Percentiles rank a stretch among this genome's conserved stretches.
Conservation (phyloP, 2,888 invertebrate species). For the Ischnura elegans region DNA sequence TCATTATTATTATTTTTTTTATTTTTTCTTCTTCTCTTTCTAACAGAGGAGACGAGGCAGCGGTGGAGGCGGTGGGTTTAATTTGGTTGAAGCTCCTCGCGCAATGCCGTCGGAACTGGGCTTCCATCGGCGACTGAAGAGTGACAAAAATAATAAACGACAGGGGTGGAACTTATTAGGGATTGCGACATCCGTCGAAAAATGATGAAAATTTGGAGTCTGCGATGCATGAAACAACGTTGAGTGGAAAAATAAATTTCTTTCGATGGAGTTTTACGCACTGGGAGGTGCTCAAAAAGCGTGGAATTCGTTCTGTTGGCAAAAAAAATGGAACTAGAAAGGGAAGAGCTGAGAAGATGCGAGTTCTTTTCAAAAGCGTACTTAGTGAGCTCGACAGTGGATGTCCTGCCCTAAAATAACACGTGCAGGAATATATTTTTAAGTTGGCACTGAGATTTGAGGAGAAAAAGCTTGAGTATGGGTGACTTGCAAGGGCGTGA, state of each 20-base stretch:
- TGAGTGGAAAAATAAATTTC: background rate
- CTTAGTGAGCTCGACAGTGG: background rate
- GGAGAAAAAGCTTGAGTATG: background rate
- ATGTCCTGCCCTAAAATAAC: background rate
- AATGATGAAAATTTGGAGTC: background rate
- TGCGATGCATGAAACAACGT: background rate
- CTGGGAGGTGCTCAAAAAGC: background rate
- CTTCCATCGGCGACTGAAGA: constrained; percentile 29
- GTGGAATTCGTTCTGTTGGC: background rate
- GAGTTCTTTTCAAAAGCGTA: background rate
- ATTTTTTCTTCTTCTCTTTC: no score
- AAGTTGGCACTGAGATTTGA: background rate
- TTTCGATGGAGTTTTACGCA: constrained; percentile 9
- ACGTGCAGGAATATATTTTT: background rate
- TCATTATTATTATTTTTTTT: background rate
- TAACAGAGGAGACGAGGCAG: background rate
- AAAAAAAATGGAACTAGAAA: background rate
- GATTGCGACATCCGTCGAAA: background rate
- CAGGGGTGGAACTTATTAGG: constrained; percentile 11
- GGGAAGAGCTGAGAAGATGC: background rate
- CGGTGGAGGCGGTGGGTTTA: no score
- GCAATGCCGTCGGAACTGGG: background rate
- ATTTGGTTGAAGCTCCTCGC: constrained; percentile 43
- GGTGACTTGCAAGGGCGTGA: no score
- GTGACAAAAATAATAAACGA: background rate